Evolutionary conservation across 2,888 invertebrate genomes (phyloP).

Genomic region (Chelonus formosanus): DNA sequence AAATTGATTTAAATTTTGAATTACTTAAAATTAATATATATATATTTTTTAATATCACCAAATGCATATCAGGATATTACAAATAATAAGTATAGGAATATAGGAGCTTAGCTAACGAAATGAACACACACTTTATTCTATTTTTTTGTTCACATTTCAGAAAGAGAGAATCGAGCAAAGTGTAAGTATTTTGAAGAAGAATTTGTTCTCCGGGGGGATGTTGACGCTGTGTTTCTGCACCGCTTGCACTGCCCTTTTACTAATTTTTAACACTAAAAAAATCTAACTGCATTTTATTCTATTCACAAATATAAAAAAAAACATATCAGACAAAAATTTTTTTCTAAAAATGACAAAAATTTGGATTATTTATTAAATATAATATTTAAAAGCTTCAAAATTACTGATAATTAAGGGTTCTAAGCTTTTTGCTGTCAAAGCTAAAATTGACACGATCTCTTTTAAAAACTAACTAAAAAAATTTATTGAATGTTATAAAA

Average conservation of each 20-base stretch:
- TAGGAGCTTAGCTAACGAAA: constrained; percentile 44
- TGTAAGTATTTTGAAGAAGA: constrained; percentile 67
- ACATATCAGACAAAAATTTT: not conserved
- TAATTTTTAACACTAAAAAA: constrained; percentile 18
- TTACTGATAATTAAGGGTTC: no score
- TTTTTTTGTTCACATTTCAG: constrained; percentile 62
- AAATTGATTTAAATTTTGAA: not conserved
- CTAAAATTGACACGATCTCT: no score
- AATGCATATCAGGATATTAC: constrained; percentile 1
- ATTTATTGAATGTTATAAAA: no score
- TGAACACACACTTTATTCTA: constrained; percentile 45
- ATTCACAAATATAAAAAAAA: not conserved
- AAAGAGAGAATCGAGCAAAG: constrained; percentile 65
- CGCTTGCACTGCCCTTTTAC: constrained; percentile 50
- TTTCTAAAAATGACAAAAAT: not conserved
- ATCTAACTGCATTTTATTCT: no score
- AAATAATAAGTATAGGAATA: constrained; percentile 18
- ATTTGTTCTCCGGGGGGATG: constrained; percentile 49
- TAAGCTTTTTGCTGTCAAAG: no score
- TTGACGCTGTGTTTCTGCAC: constrained; percentile 54
- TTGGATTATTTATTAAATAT: no score
- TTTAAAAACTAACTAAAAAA: no score
- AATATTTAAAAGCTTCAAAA: no score
- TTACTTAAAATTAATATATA: no score
- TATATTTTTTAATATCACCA: no score